Evolutionary conservation across 2,888 invertebrate species (phyloP).

Genomic region (Molanna angustata): DNA sequence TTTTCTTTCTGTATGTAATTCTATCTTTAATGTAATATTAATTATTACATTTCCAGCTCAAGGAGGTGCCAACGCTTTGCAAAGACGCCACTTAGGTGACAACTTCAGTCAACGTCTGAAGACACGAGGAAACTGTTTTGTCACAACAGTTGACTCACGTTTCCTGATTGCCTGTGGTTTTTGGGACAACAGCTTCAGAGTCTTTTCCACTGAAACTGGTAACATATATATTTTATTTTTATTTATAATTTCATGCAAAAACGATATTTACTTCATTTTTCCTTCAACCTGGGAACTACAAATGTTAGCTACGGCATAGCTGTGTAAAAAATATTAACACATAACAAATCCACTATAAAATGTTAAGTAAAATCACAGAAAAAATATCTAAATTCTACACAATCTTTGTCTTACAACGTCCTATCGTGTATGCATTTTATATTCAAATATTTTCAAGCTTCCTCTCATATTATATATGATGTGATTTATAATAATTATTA

Average conservation of each 20-base stretch:
- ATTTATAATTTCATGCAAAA: not conserved
- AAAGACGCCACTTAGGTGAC: conserved; percentile 90
- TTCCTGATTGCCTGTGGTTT: conserved; percentile 98
- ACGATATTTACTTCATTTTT: not conserved
- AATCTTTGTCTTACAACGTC: too few species aligned
- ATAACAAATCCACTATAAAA: too few species aligned
- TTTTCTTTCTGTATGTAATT: too few species aligned
- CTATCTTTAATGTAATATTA: not conserved
- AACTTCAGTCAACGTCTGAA: conserved; percentile 97
- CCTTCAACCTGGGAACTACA: not conserved
- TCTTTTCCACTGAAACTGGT: conserved; percentile 96
- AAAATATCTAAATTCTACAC: too few species aligned
- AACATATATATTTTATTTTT: conserved; percentile 25
- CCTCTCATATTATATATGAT: too few species aligned
- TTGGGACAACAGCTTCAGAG: conserved; percentile 99
- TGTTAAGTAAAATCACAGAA: too few species aligned
- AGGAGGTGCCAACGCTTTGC: conserved; percentile 71
- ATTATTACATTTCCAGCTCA: conserved; percentile 54
- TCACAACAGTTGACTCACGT: conserved; percentile 95
- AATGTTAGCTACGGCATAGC: not conserved
- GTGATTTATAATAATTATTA: too few species aligned
- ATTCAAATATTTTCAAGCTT: too few species aligned
- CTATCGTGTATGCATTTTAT: too few species aligned
- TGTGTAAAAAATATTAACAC: too few species aligned
- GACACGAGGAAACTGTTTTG: conserved; percentile 92